Evolutionary conservation across 2,113 vertebrate species (phyloP).

Genomic region (Thamnophis sirtalis): DNA sequence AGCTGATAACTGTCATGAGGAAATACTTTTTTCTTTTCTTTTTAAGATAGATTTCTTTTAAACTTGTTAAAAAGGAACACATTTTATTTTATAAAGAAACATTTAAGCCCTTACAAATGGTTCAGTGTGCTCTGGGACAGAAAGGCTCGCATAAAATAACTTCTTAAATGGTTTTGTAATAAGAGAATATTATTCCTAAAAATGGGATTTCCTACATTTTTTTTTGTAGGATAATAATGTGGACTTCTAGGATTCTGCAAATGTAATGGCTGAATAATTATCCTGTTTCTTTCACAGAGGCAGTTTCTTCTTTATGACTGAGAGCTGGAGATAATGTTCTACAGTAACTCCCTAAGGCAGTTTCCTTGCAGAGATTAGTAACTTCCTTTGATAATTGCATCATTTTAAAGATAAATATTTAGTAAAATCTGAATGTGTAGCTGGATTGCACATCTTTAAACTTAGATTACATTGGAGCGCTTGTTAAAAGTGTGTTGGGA

Average conservation of each 20-base stretch:
- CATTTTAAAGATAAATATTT: constrained; percentile 17
- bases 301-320: background rate
- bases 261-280: background rate
- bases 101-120: background rate
- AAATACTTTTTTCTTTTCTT: background rate
- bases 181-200: background rate
- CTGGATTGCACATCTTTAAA: background rate
- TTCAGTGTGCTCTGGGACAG: background rate
- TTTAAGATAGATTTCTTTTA: background rate
- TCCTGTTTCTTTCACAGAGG: background rate
- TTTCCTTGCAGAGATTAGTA: constrained; percentile 21
- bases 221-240: background rate
- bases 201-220: background rate
- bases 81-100: background rate
- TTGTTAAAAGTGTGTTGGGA: background rate
- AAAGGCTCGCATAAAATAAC: background rate
- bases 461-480: background rate
- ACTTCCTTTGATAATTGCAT: constrained; percentile 29
- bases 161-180: background rate
- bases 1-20: background rate
- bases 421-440: constrained; percentile 9
- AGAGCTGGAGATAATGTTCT: background rate
- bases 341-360: constrained; percentile 21
- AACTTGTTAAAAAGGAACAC: background rate
- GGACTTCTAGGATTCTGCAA: background rate